These are phyloP conservation scores for Thunnus albacares DNA, from an alignment of 2,797 vertebrate species.

Conservation along the genomic window DNA sequence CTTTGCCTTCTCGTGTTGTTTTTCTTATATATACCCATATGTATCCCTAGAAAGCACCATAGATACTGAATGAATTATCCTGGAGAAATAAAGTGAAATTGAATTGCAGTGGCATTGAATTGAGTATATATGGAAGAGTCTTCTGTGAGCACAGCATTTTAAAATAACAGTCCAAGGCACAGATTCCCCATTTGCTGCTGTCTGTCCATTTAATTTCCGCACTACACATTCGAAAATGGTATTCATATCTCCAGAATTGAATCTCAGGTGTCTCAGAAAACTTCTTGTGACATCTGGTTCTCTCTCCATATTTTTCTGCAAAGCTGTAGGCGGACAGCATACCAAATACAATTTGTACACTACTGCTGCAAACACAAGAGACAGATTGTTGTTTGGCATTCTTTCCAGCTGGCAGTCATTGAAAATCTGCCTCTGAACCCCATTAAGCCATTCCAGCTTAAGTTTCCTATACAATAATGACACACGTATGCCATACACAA, in stretches of 20 bases:
- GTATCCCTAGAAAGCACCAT: constrained; percentile 8
- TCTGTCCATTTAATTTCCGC: constrained; percentile 72
- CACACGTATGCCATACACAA: background rate
- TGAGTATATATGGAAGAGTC: constrained; percentile 49
- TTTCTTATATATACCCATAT: constrained; percentile 25
- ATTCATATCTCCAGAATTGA: constrained; percentile 83
- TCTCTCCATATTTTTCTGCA: constrained; percentile 59
- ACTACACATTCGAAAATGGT: constrained; percentile 69
- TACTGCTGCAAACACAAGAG: constrained; percentile 50
- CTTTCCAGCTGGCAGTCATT: constrained; percentile 37
- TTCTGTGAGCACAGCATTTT: constrained; percentile 52
- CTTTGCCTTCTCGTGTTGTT: constrained; percentile 26
- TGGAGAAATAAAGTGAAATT: constrained; percentile 62
- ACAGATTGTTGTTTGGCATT: constrained; percentile 59
- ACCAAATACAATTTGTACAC: constrained; percentile 64
- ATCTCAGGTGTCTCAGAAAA: constrained; percentile 77
- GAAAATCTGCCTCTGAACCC: constrained; percentile 53
- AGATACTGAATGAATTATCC: constrained; percentile 52
- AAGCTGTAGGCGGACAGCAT: constrained; percentile 57
- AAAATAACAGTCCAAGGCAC: constrained; percentile 62
- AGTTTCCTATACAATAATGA: constrained; percentile 36
- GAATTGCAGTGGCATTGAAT: constrained; percentile 62
- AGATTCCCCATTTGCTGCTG: constrained; percentile 57
- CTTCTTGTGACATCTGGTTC: constrained; percentile 70
- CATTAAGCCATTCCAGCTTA: constrained; percentile 41